phyloP scores from a whole-genome alignment of 2,888 invertebrate species.

The Parnassius glacialis region DNA sequence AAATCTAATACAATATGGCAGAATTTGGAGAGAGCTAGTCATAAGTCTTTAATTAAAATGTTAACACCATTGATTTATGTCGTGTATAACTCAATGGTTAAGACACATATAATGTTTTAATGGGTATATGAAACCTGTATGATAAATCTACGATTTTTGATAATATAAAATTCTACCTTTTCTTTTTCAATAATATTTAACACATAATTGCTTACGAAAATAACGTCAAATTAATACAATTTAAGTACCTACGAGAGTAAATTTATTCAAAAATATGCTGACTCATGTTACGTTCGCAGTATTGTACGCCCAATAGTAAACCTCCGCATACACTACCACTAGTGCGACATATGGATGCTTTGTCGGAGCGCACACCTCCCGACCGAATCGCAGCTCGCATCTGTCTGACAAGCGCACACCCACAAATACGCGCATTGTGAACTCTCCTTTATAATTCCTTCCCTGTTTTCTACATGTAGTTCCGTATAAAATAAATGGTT shows the following conservation, averaged over 20 bases:
- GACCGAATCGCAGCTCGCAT: constrained; percentile 48
- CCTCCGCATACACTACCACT: constrained; percentile 34
- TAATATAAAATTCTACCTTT: too few relatives aligned
- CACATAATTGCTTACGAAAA: background rate
- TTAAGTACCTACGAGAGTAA: background rate
- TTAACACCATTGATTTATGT: too few relatives aligned
- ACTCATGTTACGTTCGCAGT: constrained; percentile 62
- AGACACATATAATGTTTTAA: too few relatives aligned
- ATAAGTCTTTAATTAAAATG: too few relatives aligned
- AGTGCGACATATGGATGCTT: constrained; percentile 66
- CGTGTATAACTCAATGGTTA: too few relatives aligned
- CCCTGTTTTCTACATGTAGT: background rate
- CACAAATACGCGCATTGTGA: constrained; percentile 52
- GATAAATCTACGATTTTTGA: too few relatives aligned
- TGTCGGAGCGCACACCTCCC: constrained; percentile 60
- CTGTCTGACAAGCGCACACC: constrained; percentile 70
- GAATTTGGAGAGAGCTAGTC: background rate
- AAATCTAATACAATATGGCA: background rate
- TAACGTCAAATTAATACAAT: constrained; percentile 10
- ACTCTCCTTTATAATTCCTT: constrained; percentile 39
- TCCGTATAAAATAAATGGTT: background rate
- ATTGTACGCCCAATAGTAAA: constrained; percentile 61
- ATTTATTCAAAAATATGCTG: constrained; percentile 20
- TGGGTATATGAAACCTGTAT: too few relatives aligned
- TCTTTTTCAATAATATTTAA: background rate